Base-by-base conservation (phyloP, 2,888 invertebrate genomes). In the Mantis religiosa region DNA sequence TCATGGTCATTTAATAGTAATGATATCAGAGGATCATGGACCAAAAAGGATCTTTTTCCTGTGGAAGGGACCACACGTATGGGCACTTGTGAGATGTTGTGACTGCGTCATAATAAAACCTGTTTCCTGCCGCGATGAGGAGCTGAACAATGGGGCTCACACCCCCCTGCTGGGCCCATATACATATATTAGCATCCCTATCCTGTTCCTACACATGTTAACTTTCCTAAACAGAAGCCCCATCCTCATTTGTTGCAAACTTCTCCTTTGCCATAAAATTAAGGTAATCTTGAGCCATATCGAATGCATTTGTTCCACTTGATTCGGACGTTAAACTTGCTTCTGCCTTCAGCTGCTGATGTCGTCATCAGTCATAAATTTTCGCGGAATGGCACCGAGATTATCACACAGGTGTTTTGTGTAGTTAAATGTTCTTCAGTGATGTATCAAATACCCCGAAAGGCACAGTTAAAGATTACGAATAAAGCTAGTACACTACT, bases 91-190 rank as follows among this genome's bases (percentile, higher is more conserved):
- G 15, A 71, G 54, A 30, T 84, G 84, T 84, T 84, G 84, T 34
- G 84, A 41, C 30, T n/a, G 34, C 84, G 84, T 84, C 84, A 84
- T 34, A 84, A 84, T 84, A 34, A 84, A 84, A 84, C 84, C 30
- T 20, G 34, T 30, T 84, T 34, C 84, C 41, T 30, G 84, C n/a
- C 34, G 41, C 41, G 84, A 84, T 84, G 84, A 15, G 84, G 34
- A 84, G 84, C 34, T 84, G 84, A 84, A 84, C 84, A 84, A 84
- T 84, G 84, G 84, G 84, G 84, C 84, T 84, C 34, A 34, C 30
- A 41, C 25, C 84, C 20, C 12, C 84, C 84, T 84, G 84, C 34
- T 84, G 84, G 6, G 84, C 54, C 25, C 54, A 71, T 71, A 25
- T 71, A 71, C 54, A 71, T 71, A 71, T 25, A 71, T 71, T 71